These are phyloP conservation scores for Brienomyrus brachyistius DNA, from an alignment of 2,113 vertebrate species.

Conservation along the genomic window DNA sequence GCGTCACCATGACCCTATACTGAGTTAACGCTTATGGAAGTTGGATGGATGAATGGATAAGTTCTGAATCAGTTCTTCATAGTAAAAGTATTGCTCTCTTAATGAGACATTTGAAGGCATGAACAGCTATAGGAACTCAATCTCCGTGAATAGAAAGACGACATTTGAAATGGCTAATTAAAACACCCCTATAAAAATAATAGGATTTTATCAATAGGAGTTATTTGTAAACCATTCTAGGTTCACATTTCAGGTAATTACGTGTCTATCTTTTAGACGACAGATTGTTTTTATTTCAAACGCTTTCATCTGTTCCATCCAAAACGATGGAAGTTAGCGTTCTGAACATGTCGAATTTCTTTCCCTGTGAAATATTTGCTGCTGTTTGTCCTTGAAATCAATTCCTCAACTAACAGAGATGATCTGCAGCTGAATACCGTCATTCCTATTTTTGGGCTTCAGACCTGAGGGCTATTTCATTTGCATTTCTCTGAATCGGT, in stretches of 20 bases:
- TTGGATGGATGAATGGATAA: background rate
- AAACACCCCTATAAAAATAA: background rate
- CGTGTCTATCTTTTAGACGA: background rate
- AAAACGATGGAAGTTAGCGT: background rate
- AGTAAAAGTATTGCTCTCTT: background rate
- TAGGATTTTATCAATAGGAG: background rate
- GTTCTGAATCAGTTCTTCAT: background rate
- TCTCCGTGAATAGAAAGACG: background rate
- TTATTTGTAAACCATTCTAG: background rate
- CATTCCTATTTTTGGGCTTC: conserved; percentile 10
- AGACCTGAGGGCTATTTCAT: background rate
- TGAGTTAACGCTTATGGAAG: background rate
- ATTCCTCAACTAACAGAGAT: background rate
- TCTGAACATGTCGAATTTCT: background rate
- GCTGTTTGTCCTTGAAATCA: conserved; percentile 10
- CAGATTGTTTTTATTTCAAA: background rate
- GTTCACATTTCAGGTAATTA: background rate
- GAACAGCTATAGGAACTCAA: background rate
- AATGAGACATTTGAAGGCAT: background rate
- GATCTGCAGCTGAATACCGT: background rate
- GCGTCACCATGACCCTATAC: background rate
- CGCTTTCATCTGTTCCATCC: background rate
- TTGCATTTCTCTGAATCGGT: background rate
- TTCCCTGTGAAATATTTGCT: background rate
- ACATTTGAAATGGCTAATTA: background rate